Evolutionary conservation across 2,888 invertebrate genomes (phyloP).

Genomic region (Xiphydria camelus): DNA sequence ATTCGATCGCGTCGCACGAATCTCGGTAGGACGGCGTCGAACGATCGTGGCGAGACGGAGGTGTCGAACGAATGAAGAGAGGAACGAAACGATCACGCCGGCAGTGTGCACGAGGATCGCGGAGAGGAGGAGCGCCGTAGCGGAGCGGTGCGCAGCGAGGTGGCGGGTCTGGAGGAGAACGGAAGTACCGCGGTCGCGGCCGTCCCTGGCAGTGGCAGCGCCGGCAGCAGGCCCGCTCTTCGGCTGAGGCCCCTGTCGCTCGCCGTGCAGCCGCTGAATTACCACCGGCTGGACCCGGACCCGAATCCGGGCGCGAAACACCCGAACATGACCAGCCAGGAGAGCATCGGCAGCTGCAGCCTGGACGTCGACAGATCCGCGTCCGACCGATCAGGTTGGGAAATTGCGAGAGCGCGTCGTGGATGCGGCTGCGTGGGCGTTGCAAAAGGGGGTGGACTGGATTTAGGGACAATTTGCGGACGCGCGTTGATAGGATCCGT

Average conservation of each 20-base stretch:
- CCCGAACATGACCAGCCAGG: slow-evolving; percentile 59
- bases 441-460: no score
- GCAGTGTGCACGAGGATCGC: slow-evolving; percentile 54
- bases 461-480: no score
- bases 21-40: no score
- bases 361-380: slow-evolving; percentile 75
- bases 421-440: no score
- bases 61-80: neutral
- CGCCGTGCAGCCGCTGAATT: slow-evolving; percentile 53
- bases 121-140: slow-evolving; percentile 38
- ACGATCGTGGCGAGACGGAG: no score
- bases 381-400: slow-evolving; percentile 57
- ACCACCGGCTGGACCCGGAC: slow-evolving; percentile 51
- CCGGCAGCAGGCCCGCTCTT: slow-evolving; percentile 34
- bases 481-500: no score
- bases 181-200: slow-evolving; percentile 38
- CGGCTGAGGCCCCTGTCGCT: slow-evolving; percentile 49
- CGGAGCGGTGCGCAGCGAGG: slow-evolving; percentile 43
- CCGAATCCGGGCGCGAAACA: slow-evolving; percentile 19
- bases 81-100: slow-evolving; percentile 9
- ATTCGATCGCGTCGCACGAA: no score
- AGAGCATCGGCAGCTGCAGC: slow-evolving; percentile 86
- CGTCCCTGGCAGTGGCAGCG: slow-evolving; percentile 33
- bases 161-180: slow-evolving; percentile 48
- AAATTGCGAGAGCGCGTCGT: no score